Conservation (phyloP, 2,797 vertebrate species). For the Bothrops alternatus region DNA sequence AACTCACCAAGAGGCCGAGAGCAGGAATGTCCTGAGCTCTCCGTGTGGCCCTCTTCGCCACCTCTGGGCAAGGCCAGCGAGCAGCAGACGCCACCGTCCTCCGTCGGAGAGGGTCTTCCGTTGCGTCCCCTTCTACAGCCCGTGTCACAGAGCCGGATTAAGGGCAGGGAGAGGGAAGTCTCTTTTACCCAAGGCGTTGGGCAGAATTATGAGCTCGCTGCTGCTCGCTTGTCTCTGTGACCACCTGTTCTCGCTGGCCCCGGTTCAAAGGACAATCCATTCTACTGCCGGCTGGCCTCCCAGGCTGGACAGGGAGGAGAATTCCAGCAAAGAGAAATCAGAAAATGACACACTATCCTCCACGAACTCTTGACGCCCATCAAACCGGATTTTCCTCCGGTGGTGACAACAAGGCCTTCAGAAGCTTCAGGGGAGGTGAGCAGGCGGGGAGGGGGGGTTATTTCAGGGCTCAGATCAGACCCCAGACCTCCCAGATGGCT, state of each 20-base stretch:
- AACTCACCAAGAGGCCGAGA: fast-evolving
- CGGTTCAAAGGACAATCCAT: constrained; percentile 74
- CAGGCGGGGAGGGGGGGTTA: background rate
- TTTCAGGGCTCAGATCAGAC: background rate
- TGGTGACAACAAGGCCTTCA: background rate
- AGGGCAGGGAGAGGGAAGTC: constrained; percentile 52
- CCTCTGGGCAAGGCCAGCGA: too few species aligned
- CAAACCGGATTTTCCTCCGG: background rate
- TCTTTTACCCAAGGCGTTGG: constrained; percentile 69
- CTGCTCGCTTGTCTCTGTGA: constrained; percentile 44
- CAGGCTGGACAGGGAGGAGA: background rate
- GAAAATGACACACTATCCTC: background rate
- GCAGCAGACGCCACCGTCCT: background rate
- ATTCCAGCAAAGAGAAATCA: background rate
- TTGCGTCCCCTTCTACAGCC: constrained; percentile 55
- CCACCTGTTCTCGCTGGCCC: constrained; percentile 77
- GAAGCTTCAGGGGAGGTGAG: background rate
- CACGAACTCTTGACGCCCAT: background rate
- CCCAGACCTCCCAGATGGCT: background rate
- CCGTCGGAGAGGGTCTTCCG: background rate
- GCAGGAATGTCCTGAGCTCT: too few species aligned
- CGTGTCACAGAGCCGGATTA: constrained; percentile 63
- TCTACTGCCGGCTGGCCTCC: constrained; percentile 50
- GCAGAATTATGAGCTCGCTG: constrained; percentile 47
- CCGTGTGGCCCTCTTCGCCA: constrained; percentile 7